Evolutionary conservation across 1,140 invertebrate species (phyloP), one percentile per base, ranked within the genome.

Genomic region (Drosophila gunungcola): DNA sequence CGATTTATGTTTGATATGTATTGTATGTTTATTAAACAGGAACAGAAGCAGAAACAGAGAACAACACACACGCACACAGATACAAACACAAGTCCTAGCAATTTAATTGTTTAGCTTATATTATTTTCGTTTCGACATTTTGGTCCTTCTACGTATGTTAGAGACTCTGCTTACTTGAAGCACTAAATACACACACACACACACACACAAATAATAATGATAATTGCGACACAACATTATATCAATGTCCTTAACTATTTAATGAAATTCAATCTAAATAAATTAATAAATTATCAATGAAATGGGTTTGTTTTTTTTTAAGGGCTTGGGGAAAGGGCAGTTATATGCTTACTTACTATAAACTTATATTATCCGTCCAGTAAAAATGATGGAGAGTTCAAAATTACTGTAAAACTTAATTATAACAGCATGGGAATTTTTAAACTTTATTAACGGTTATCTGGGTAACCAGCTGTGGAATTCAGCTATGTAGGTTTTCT

Each of bases 181-280:
- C 78, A 81, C 78, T 80, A 84, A 86, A 63, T 61, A 60, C 62
- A 67, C 57, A 62, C 46, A 27, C 25, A 73, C 42, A 67, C 51
- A 63, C 27, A 54, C 11, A 53, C 55, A 73, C 36, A 65, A 55
- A 67, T 65, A 64, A 80, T 76, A 80, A 61, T 84, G 74, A 73
- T 68, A 80, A 73, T 76, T 67, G 75, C 77, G 64, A 72, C 68
- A 72, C 72, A 84, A 85, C 81, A 85, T 85, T 83, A 83, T 88
- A 88, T 88, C 83, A 89, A 88, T 88, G 84, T 89, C 83, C 84
- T 88, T 83, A 88, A 88, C 83, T 88, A 88, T 80, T 88, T 88
- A 89, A 86, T 86, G 70, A 86, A 86, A 86, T 82, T 78, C 77
- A 85, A 86, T 80, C 82, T 86, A 86, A 86, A 86, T 83, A 83